Base-by-base conservation (phyloP, 2,888 invertebrate species). In the Vanessa cardui region DNA sequence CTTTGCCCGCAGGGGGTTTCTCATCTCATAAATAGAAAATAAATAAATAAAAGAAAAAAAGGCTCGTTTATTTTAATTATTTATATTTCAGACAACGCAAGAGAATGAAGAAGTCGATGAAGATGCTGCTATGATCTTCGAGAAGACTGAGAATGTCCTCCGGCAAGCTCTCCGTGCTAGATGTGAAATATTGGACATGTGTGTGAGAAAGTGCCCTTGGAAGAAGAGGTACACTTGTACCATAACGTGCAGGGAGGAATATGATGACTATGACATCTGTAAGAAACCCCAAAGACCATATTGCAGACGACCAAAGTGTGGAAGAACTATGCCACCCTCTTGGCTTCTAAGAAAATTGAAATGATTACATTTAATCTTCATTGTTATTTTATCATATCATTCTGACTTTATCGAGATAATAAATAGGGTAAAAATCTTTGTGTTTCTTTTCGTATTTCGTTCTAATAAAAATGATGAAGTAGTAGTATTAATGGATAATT, bases 271-370 rank as follows among this genome's bases (percentile, higher is more conserved):
- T 6, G 69, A 81, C 26, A 58, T 78, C 0, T 85, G 85, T 39
- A 63, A 72, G 12, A 67, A 71, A 7, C 77, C 75, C 6, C 60
- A 69, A n/a, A 68, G 74, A 45, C 39, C 54, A 6, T 66, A 72
- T 12, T 78, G 78, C 39, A 73, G 76, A 4, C 73, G 71, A 39
- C 54, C 67, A 0, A 76, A 71, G 20, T 80, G 80, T 56, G 82
- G 83, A 0, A 78, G 62, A 46, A 85, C 85, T 0, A 73, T 80
- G 76, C 83, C 81, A 15, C 82, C 82, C 0, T 33, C 46, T 18
- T 78, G 76, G 75, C 50, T 56, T 20, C 46, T 62, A 7, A 33
- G 26, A 16, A 26, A 62, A 46, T 65, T 21, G 20, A 15, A 20
- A 21, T 20, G 15, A 12, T 20, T 15, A 50, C 5, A 26, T 21